Conservation (phyloP, 1,140 invertebrate genomes). For the Zaprionus kolodkinae region DNA sequence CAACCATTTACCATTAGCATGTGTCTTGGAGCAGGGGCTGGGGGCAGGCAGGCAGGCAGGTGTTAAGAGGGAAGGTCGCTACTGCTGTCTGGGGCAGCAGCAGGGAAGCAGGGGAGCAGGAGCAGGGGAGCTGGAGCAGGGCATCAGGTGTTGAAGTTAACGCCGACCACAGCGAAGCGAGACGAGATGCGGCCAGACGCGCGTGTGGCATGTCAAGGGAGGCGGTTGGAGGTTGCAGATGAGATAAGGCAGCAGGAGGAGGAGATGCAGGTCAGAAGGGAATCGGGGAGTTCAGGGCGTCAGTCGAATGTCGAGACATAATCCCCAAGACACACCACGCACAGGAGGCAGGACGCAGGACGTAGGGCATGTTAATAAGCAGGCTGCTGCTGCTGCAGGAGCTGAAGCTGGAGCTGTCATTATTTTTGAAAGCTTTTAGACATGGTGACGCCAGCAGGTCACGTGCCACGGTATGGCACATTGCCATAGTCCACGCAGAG, state of each 20-base stretch:
- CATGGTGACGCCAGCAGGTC: constrained; percentile 68
- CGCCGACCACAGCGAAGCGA: constrained; percentile 28
- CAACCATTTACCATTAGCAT: constrained; percentile 70
- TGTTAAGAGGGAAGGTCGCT: neutral
- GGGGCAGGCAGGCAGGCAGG: neutral
- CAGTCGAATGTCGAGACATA: constrained; percentile 41
- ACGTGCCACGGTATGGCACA: constrained; percentile 45
- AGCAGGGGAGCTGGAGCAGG: neutral
- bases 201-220: constrained; percentile 5
- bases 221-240: neutral
- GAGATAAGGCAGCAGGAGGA: neutral
- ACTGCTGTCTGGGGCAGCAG: neutral
- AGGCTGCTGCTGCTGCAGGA: constrained; percentile 15
- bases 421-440: constrained; percentile 81
- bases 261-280: neutral
- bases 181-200: neutral
- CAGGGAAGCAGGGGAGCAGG: neutral
- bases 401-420: constrained; percentile 26
- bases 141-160: constrained; percentile 68
- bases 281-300: neutral
- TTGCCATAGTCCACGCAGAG: neutral
- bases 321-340: constrained; percentile 65
- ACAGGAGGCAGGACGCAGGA: constrained; percentile 15
- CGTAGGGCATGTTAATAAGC: constrained; percentile 64
- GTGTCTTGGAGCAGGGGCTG: constrained; percentile 30